Evolutionary conservation across 2,113 vertebrate species (phyloP).

Genomic region (Psophia crepitans): DNA sequence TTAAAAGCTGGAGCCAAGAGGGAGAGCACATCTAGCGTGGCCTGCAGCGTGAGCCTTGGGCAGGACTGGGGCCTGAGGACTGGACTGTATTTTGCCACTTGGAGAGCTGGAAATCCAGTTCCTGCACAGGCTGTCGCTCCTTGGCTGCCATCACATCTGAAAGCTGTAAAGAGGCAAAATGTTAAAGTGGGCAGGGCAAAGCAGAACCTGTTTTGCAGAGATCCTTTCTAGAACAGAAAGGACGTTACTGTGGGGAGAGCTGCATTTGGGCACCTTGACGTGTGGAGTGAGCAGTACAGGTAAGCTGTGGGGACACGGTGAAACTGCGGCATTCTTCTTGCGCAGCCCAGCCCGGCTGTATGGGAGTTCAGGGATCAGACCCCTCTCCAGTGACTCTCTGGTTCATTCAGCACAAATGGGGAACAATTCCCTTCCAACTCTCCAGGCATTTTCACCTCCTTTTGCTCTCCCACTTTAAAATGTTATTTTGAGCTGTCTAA

Average conservation of each 20-base stretch:
- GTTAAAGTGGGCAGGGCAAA: not conserved
- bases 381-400: not conserved
- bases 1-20: not conserved
- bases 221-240: not conserved
- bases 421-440: not conserved
- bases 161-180: not conserved
- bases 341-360: not conserved
- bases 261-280: not conserved
- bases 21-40: not conserved
- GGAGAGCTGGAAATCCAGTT: not conserved
- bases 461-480: not conserved
- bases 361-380: not conserved
- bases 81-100: not conserved
- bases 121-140: not conserved
- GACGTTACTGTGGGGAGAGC: not conserved
- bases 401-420: accelerated
- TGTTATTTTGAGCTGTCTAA: constrained; percentile 35
- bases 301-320: not conserved
- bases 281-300: not conserved
- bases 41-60: not conserved
- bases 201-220: not conserved
- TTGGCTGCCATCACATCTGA: not conserved
- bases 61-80: not conserved
- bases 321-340: not conserved
- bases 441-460: not conserved